Evolutionary conservation across 2,797 vertebrate species (phyloP), one percentile per base, ranked within the genome.

Genomic region (Macrochelys suwanniensis): DNA sequence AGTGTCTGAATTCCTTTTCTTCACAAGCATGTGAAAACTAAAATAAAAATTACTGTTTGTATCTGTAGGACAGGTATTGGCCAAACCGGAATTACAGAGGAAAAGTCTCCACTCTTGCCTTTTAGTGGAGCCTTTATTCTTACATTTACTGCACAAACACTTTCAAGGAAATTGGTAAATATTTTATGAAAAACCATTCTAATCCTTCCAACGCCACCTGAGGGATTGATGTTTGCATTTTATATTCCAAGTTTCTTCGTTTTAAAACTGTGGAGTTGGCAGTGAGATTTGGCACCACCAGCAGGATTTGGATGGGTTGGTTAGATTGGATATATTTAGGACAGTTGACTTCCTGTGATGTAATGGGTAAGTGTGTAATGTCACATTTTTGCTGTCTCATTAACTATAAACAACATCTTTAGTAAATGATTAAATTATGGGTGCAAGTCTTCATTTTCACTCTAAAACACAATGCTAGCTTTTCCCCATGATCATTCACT

Each of bases 1-100:
- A 93, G 94, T 94, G 33, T 26, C 45, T 93, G 68, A 82, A 76
- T 94, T 42, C 49, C 94, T 96, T 95, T 96, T 82, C 56, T 84
- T 57, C 45, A 11, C 10, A 82, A 94, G 51, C 49, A 56, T 25
- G 37, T 56, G 51, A 90, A 96, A 89, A 5, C 87, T 42, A 42
- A 90, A 94, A 88, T 88, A 94, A 92, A 95, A 87, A 54, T 16
- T 78, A 31, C 84, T 49, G 92, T 96, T 90, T 49, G 77, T 77
- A 82, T 15, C 37, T 12, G 0, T 82, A 61, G 85, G 7, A 89
- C 23, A 86, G 89, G 19, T 49, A 82, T 51, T 84, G 45, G 68
- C 13, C 15, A 79, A 23, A 56, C 13, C 68, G 80, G 1, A 0
- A 56, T 84, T 88, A 82, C 12, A 51, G 71, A 91, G 7, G 12